Percentiles rank a stretch among this genome's conserved stretches.
Conservation (phyloP, 64 coral and sea anemone genomes). For the Trachythela sp. region DNA sequence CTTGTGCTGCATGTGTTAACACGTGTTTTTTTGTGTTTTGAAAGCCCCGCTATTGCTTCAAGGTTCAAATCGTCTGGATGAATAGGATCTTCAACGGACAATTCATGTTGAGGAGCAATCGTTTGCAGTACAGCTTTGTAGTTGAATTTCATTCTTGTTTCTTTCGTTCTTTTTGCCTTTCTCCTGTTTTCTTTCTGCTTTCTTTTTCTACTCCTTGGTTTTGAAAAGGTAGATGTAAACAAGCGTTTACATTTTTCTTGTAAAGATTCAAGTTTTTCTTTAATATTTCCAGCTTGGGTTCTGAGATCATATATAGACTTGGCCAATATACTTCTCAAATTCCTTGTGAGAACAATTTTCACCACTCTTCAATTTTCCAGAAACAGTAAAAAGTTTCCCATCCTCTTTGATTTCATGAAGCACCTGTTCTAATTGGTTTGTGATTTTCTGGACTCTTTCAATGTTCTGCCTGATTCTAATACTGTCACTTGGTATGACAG, state of each 20-base stretch:
- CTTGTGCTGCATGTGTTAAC: too few relatives aligned
- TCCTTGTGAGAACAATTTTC: slow-evolving; percentile 25
- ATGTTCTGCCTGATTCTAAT: too few relatives aligned
- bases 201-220: slow-evolving; percentile 41
- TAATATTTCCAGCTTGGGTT: neutral
- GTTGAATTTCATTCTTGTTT: slow-evolving; percentile 18
- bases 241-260: slow-evolving; percentile 34
- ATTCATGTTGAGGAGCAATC: slow-evolving; percentile 28
- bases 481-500: too few relatives aligned
- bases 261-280: too few relatives aligned
- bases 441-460: slow-evolving; percentile 56
- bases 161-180: slow-evolving; percentile 36
- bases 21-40: too few relatives aligned
- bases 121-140: slow-evolving; percentile 28
- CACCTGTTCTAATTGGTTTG: slow-evolving; percentile 36
- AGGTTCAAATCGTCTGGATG: slow-evolving; percentile 44
- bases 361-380: slow-evolving; percentile 38
- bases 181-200: slow-evolving; percentile 54
- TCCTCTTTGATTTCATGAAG: slow-evolving; percentile 44
- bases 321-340: neutral
- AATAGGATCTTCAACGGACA: slow-evolving; percentile 41
- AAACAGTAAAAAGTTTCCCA: slow-evolving; percentile 51
- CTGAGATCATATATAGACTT: neutral
- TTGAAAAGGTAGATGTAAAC: slow-evolving; percentile 31
- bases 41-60: slow-evolving; percentile 35